phyloP scores from a whole-genome alignment of 2,888 invertebrate genomes.

The Netelia fuscicornis region DNA sequence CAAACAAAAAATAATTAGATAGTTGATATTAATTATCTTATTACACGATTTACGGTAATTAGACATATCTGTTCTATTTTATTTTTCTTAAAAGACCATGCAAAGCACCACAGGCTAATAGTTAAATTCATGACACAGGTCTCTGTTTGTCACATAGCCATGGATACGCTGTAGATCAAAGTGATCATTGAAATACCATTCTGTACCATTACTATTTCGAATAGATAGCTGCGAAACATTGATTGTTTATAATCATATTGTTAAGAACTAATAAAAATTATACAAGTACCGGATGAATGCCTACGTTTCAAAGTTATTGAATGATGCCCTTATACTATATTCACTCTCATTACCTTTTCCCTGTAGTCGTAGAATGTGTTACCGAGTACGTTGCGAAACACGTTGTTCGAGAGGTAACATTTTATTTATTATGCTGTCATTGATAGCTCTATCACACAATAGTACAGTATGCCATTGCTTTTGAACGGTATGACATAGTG shows the following conservation, averaged over 20 bases:
- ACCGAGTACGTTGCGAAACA: constrained; percentile 42
- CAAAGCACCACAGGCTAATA: constrained; percentile 15
- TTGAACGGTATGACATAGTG: constrained; percentile 69
- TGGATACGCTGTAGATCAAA: constrained; percentile 45
- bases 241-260: constrained; percentile 60
- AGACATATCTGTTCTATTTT: constrained; percentile 21
- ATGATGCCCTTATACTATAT: not conserved
- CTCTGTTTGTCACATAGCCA: constrained; percentile 29
- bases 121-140: constrained; percentile 30
- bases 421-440: constrained; percentile 80
- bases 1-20: constrained; percentile 47
- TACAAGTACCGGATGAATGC: constrained; percentile 51
- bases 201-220: constrained; percentile 49
- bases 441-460: constrained; percentile 80
- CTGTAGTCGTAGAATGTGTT: not conserved
- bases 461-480: constrained; percentile 74
- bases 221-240: constrained; percentile 58
- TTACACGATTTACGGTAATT: constrained; percentile 41
- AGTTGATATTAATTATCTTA: constrained; percentile 56
- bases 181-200: constrained; percentile 52
- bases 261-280: constrained; percentile 62
- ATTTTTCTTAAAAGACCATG: constrained; percentile 43
- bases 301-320: constrained; percentile 20
- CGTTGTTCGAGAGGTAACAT: constrained; percentile 74
- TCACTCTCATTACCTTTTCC: not conserved